Percentiles rank a stretch among this genome's conserved stretches.
Conservation (phyloP, 2,888 invertebrate genomes). For the Philaethria dido region DNA sequence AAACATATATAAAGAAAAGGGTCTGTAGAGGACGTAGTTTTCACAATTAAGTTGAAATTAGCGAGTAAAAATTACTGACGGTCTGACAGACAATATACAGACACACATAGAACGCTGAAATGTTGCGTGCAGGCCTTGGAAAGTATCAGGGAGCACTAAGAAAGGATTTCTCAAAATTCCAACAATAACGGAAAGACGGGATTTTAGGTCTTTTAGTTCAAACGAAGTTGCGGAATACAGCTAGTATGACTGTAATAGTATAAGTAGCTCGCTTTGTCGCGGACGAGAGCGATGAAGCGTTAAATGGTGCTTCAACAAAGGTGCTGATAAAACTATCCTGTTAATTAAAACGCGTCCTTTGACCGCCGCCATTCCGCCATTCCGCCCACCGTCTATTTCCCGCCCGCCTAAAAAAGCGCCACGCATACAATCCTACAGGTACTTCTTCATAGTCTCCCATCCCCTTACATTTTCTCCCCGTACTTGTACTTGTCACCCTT, state of each 20-base stretch:
- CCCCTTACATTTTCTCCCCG: background rate
- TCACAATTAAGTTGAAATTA: no score
- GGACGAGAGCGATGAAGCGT: constrained; percentile 16
- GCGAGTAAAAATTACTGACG: no score
- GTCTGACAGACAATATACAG: no score
- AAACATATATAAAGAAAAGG: no score
- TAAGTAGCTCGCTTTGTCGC: background rate
- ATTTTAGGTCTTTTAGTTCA: no score
- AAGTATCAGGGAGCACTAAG: no score
- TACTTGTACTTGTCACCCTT: background rate
- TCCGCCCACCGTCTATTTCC: background rate
- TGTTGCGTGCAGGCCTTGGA: no score
- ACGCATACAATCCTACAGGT: constrained; percentile 48
- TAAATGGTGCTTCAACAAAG: constrained; percentile 42
- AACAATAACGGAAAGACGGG: no score
- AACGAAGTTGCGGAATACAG: no score
- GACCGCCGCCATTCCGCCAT: constrained; percentile 37
- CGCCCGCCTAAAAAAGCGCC: constrained; percentile 29
- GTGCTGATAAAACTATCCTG: constrained; percentile 57
- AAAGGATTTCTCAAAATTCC: no score
- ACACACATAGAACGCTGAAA: no score
- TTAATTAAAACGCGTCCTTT: constrained; percentile 62
- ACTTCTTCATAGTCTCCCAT: constrained; percentile 22
- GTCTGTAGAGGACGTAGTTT: no score
- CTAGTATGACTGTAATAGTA: background rate